Percentiles rank a stretch among this genome's conserved stretches.
Evolutionary conservation across 2,888 invertebrate genomes (phyloP).

Genomic region (Drosophila formosana): DNA sequence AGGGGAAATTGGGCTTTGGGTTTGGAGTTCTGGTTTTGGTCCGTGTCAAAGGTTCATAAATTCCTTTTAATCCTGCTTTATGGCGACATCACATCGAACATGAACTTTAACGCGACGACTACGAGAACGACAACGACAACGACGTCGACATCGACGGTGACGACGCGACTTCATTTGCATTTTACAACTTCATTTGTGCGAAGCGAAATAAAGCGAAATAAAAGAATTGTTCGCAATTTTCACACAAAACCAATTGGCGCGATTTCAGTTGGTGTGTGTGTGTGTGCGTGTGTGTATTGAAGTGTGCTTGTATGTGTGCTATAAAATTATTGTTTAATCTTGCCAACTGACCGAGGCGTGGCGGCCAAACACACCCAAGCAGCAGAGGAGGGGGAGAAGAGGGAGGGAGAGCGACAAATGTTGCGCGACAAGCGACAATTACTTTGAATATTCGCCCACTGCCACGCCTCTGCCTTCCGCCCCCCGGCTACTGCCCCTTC

Average conservation of each 20-base stretch:
- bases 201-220: conserved; percentile 53
- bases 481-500: not conserved
- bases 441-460: conserved; percentile 40
- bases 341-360: conserved; percentile 55
- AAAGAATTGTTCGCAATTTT: conserved; percentile 65
- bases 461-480: not conserved
- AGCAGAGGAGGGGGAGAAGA: not conserved
- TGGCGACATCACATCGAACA: conserved; percentile 80
- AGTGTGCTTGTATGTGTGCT: conserved; percentile 21
- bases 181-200: conserved; percentile 78
- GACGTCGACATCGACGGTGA: conserved; percentile 36
- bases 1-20: conserved; percentile 15
- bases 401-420: conserved; percentile 14
- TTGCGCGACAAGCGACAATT: conserved; percentile 71
- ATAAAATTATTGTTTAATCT: conserved; percentile 73
- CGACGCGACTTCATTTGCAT: conserved; percentile 74
- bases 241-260: conserved; percentile 67
- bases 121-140: conserved; percentile 41
- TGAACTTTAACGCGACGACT: conserved; percentile 75
- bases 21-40: conserved; percentile 33
- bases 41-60: conserved; percentile 81
- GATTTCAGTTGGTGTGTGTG: conserved; percentile 36
- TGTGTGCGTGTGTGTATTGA: conserved; percentile 15
- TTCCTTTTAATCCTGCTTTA: conserved; percentile 79
- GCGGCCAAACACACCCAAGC: conserved; percentile 35